phyloP scores from a whole-genome alignment of 2,797 vertebrate species.

The Megaceryle alcyon region DNA sequence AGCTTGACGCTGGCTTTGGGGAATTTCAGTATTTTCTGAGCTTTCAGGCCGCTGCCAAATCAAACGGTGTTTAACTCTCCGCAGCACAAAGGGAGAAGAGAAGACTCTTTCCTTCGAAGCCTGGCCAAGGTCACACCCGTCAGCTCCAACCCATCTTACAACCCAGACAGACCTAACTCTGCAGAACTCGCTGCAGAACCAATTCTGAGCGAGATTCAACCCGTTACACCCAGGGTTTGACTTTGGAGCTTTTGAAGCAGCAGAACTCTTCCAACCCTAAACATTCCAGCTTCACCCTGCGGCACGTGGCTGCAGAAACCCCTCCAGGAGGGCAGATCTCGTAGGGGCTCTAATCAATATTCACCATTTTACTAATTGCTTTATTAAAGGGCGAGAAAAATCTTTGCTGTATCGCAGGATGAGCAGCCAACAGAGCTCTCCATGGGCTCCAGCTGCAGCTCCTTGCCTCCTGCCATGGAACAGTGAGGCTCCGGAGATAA shows the following conservation, averaged over 20 bases:
- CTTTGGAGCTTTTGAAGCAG: accelerated
- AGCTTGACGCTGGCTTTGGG: accelerated
- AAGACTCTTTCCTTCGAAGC: not conserved
- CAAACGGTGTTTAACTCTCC: accelerated
- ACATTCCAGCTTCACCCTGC: not conserved
- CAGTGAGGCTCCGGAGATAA: not conserved
- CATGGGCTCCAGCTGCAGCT: not conserved
- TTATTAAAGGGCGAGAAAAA: not conserved
- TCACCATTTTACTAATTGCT: accelerated
- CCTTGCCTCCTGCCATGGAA: not conserved
- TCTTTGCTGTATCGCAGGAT: too few relatives aligned
- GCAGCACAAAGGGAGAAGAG: accelerated
- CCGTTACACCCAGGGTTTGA: too few relatives aligned
- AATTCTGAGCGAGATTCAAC: not conserved
- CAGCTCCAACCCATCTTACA: not conserved
- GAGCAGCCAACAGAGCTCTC: not conserved
- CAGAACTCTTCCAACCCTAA: not conserved
- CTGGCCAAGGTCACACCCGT: not conserved
- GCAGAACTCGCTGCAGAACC: too few relatives aligned
- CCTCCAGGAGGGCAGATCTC: not conserved
- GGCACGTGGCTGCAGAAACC: not conserved
- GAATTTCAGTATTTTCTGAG: not conserved
- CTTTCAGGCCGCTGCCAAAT: not conserved
- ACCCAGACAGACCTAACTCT: not conserved
- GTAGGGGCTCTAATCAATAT: too few relatives aligned